A percentile compares a stretch with the other conserved stretches of the same genome.
Evolutionary conservation across 1,140 invertebrate species (phyloP).

Genomic region (Calliphora vicina): DNA sequence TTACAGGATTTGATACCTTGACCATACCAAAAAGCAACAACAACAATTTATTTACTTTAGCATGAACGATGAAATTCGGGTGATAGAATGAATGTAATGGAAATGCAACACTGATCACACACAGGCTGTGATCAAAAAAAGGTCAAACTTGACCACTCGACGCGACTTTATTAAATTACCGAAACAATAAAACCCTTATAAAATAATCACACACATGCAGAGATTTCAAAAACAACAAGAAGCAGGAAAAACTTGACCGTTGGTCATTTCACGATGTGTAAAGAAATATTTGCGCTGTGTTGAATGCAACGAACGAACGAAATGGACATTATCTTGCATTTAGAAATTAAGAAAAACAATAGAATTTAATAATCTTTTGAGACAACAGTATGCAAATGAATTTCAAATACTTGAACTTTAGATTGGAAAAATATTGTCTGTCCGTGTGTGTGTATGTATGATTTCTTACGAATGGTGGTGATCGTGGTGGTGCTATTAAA

Average conservation of each 20-base stretch:
- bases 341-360: slow-evolving; percentile 16
- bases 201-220: neutral
- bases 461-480: neutral
- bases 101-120: neutral
- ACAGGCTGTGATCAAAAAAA: slow-evolving; percentile 18
- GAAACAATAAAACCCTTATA: slow-evolving; percentile 7
- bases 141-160: slow-evolving; percentile 26
- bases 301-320: neutral
- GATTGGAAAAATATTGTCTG: neutral
- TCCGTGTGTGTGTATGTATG: neutral
- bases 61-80: neutral
- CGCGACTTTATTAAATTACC: slow-evolving; percentile 26
- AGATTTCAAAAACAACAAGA: neutral
- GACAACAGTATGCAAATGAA: slow-evolving; percentile 7
- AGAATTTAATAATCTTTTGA: slow-evolving; percentile 23
- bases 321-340: slow-evolving; percentile 19
- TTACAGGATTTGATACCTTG: neutral
- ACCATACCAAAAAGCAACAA: neutral
- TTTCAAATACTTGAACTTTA: slow-evolving; percentile 21
- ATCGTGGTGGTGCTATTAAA: neutral
- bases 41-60: neutral
- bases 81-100: neutral
- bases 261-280: slow-evolving; percentile 3
- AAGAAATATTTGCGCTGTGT: neutral
- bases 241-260: slow-evolving; percentile 24